Percentiles rank a stretch among this genome's conserved stretches.
These are phyloP conservation scores for Leucophenga montana DNA, from an alignment of 2,888 invertebrate genomes.

Conservation along the genomic window DNA sequence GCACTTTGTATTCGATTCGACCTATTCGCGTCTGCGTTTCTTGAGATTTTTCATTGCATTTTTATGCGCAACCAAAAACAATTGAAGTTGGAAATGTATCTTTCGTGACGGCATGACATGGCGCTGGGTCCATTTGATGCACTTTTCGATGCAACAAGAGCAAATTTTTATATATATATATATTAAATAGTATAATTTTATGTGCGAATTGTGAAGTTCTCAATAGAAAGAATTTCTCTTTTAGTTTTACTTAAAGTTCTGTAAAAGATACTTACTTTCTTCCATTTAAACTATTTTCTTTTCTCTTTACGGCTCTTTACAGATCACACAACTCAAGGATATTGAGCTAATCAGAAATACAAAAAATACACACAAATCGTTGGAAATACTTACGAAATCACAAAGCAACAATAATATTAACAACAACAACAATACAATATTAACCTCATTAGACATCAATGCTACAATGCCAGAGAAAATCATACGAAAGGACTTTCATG, in stretches of 20 bases:
- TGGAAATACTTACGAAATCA: constrained; percentile 56
- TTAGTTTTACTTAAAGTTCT: background rate
- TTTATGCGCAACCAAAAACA: background rate
- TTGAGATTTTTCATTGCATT: background rate
- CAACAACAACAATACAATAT: constrained; percentile 20
- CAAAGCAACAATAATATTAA: constrained; percentile 39
- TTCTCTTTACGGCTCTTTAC: constrained; percentile 54
- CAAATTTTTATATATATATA: too few species aligned
- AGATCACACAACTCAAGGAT: constrained; percentile 76
- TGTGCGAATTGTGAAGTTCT: background rate
- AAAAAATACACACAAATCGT: constrained; percentile 66
- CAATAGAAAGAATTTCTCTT: background rate
- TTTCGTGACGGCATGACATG: constrained; percentile 18
- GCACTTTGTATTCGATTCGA: background rate
- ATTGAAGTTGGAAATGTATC: background rate
- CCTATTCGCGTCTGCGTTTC: background rate
- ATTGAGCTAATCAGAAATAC: constrained; percentile 73
- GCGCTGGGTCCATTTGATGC: background rate
- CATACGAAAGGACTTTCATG: constrained; percentile 33
- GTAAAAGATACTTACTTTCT: background rate
- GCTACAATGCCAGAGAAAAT: constrained; percentile 1
- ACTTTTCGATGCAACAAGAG: too few species aligned
- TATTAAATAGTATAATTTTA: background rate
- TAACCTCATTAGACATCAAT: constrained; percentile 23
- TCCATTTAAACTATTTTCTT: constrained; percentile 32